A percentile compares a stretch with the other conserved stretches of the same genome.
Conservation (phyloP, 2,797 vertebrate genomes). For the Amazona ochrocephala region DNA sequence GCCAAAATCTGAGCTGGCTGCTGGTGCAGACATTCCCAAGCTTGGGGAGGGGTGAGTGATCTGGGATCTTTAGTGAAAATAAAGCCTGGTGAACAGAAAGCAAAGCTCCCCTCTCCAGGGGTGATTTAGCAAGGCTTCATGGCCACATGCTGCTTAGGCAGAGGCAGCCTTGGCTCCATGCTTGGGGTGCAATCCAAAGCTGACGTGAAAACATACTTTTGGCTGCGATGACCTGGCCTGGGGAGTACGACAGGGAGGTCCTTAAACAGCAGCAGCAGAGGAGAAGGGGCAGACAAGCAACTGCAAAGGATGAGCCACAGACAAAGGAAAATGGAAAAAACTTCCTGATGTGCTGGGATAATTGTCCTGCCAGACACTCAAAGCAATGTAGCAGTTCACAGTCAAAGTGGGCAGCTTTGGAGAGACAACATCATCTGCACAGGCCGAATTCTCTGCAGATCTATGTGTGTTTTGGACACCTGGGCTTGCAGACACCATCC, state of each 20-base stretch:
- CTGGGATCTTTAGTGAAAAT: neutral
- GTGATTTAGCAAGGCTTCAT: neutral
- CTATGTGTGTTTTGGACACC: neutral
- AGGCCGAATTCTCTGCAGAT: neutral
- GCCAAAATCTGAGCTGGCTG: neutral
- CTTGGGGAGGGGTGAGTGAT: neutral
- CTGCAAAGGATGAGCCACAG: slow-evolving; percentile 20
- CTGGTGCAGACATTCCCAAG: neutral
- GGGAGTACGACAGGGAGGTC: slow-evolving; percentile 19
- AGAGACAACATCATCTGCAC: neutral
- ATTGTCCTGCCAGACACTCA: neutral
- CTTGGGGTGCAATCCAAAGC: neutral
- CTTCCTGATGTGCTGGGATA: accelerated
- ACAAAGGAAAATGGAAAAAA: slow-evolving; percentile 20
- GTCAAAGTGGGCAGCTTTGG: neutral
- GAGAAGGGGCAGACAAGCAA: slow-evolving; percentile 40
- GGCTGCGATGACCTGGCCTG: slow-evolving; percentile 4
- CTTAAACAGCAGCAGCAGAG: slow-evolving; percentile 12
- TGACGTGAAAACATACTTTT: slow-evolving; percentile 46
- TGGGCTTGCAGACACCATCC: neutral
- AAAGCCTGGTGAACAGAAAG: neutral
- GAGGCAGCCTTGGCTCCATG: slow-evolving; percentile 7
- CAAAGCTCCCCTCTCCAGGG: neutral
- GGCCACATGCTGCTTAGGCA: neutral
- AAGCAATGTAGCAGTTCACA: neutral